Base-by-base conservation (phyloP, 2,797 vertebrate species). In the Acridotheres tristis region DNA sequence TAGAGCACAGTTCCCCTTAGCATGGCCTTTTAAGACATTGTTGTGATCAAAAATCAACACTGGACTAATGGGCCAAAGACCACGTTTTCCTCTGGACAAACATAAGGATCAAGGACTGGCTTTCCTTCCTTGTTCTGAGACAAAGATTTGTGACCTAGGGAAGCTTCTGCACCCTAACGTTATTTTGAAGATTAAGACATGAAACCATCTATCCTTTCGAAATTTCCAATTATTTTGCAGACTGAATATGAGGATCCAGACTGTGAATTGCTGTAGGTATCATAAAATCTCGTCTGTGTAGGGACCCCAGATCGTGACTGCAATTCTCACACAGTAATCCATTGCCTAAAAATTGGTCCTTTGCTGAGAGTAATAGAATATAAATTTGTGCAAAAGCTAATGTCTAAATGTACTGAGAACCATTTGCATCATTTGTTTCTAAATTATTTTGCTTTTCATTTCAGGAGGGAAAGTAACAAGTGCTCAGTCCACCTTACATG, bases 401-500 rank as follows among this genome's bases (percentile, higher is more conserved):
- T 66, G 48, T 12, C 23, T 61, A 71, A 61, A 34, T 88, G 10
- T 67, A 23, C 14, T 69, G 25, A 82, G 29, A 82, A 42, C 1
- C 11, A 9, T 82, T 69, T 88, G 9, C 23, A 59, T 42, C 0
- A 12, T 75, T 89, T 85, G 1, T 55, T 90, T 18, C 16, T 89
- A 75, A 69, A 91, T 68, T 67, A 55, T 38, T 86, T 94, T 76
- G 40, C 16, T 85, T 85, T 84, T 88, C 42, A 26, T 96, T 96
- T 42, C 88, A 99, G 99, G 99, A 95, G 99, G 99, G 62, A 99
- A 99, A 97, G 98, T 99, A 57, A 99, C 99, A 88, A 99, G 98
- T 90, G 97, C 97, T 96, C 99, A 99, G 95, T 91, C 98, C 66
- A 98, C 98, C 2, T 93, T 99, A 89, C 98, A 98, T 85, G 62